Conservation (phyloP, 2,113 vertebrate species). For the Crypturellus undulatus region DNA sequence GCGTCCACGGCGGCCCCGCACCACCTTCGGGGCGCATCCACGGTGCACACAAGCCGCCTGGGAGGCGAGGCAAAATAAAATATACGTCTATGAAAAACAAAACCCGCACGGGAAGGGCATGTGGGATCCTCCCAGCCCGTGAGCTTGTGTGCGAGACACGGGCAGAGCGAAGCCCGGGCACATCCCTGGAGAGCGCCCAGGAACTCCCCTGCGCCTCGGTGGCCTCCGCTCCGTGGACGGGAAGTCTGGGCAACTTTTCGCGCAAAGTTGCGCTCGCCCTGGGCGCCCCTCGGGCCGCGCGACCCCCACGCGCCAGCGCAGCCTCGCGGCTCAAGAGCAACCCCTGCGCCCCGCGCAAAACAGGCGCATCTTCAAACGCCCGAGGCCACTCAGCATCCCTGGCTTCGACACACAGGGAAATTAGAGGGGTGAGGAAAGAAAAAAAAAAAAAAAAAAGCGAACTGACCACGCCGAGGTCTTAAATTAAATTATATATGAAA, state of each 20-base stretch:
- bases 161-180: neutral
- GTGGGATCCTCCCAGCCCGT: neutral
- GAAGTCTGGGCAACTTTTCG: neutral
- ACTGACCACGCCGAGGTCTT: neutral
- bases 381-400: accelerated
- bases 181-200: neutral
- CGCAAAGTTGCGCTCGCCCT: neutral
- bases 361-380: neutral
- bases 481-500: neutral
- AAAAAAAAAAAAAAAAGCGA: accelerated
- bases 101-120: neutral
- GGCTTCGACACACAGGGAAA: neutral
- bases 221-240: neutral
- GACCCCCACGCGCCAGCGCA: neutral
- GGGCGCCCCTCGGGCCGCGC: neutral
- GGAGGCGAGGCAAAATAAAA: neutral
- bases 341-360: neutral
- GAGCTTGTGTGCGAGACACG: neutral
- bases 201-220: neutral
- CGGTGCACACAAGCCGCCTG: neutral
- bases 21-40: slow-evolving; percentile 23
- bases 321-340: neutral
- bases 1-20: slow-evolving; percentile 19
- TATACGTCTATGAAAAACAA: neutral
- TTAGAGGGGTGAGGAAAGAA: too few relatives aligned